Evolutionary conservation across 2,888 invertebrate genomes (phyloP), one percentile per base, ranked within the genome.

Genomic region (Chaetogeoica ovagalla): DNA sequence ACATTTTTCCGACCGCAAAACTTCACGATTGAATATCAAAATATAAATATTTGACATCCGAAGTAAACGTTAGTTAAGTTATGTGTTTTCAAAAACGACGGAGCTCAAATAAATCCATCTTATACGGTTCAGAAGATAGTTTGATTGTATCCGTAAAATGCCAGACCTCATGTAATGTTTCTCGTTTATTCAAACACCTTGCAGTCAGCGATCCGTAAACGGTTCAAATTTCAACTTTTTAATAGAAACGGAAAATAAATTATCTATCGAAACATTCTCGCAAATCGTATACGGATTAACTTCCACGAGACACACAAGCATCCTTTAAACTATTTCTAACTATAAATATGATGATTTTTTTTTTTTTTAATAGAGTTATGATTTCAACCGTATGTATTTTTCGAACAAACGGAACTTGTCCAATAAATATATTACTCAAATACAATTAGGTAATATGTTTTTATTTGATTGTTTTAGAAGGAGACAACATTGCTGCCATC

Each of bases 401-500:
- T 48, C 15, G 13, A 13, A 11, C 13, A 48, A 48, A 48, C 3
- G 11, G 11, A 48, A 15, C 48, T 48, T 48, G 13, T 48, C 3
- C 11, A 13, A 43, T 43, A 48, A 48, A 9, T 13, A 15, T 48
- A 48, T 43, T 43, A 43, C 43, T 43, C 7, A 6, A 48, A 48
- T 8, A 21, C 21, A 3, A 13, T 66, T n/a, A 19, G 2, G 0
- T 48, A 48, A 68, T 68, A 2, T 37, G 6, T 30, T 69, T 21
- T 68, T 59, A 11, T 48, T 37, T 21, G 19, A 75, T 57, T 63
- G 23, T 82, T 82, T 60, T 81, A 83, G 83, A 83, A 74, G 83
- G 83, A 39, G 83, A 83, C 69, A 83, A 83, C 66, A 83, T 83
- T 13, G 83, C 83, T 15, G 83, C 83, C 2, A 83, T 83, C 13